A percentile compares a stretch with the other conserved stretches of the same genome.
phyloP scores from a whole-genome alignment of 2,113 vertebrate species.

The Piaya cayana region DNA sequence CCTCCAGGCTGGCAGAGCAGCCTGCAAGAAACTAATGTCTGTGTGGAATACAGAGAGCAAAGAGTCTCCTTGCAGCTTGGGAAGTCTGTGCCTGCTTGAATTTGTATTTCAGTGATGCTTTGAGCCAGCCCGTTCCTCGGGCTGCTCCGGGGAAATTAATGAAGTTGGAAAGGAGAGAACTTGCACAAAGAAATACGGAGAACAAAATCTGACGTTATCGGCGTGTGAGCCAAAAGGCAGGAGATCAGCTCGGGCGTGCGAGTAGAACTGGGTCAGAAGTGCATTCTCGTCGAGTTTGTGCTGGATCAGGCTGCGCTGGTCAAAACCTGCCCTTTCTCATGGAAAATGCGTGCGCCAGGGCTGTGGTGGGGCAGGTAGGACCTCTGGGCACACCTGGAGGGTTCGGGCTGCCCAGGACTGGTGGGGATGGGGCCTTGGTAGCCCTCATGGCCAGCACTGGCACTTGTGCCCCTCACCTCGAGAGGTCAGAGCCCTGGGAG shows the following conservation, averaged over 20 bases:
- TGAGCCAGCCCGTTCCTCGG: background rate
- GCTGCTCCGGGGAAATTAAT: background rate
- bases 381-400: rapidly evolving
- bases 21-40: background rate
- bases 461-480: background rate
- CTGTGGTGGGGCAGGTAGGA: background rate
- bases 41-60: background rate
- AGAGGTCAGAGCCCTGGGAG: rapidly evolving
- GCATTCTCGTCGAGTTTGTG: background rate
- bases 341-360: background rate
- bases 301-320: background rate
- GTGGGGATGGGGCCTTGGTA: rapidly evolving
- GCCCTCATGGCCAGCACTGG: background rate
- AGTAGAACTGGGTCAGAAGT: background rate
- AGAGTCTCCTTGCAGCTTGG: background rate
- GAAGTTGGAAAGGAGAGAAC: background rate
- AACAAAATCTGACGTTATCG: background rate
- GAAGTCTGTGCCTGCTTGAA: background rate
- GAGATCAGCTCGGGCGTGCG: background rate
- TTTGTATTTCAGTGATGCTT: background rate
- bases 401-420: background rate
- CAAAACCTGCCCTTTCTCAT: background rate
- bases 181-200: background rate
- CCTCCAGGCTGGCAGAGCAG: background rate
- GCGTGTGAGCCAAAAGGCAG: background rate